phyloP scores from a whole-genome alignment of 1,140 invertebrate genomes.

The Hestina assimilis region DNA sequence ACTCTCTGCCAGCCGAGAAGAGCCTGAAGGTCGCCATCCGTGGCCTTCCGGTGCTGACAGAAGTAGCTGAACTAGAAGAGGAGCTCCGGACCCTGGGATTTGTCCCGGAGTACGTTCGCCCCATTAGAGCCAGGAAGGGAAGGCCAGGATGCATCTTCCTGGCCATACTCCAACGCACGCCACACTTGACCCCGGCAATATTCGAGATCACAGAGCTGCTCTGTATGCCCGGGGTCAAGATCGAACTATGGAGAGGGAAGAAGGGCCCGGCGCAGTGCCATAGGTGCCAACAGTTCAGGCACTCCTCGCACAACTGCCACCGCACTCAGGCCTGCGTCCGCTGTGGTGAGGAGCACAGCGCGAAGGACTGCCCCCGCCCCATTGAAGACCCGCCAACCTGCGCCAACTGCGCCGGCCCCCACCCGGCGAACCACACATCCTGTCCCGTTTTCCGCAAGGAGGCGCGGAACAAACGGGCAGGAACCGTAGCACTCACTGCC shows the following conservation, averaged over 20 bases:
- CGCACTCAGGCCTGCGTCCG: not conserved
- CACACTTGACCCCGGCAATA: not conserved
- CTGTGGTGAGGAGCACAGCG: not conserved
- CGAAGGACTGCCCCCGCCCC: not conserved
- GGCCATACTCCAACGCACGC: no score
- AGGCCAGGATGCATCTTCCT: no score
- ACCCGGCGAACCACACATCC: not conserved
- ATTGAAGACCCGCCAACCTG: not conserved
- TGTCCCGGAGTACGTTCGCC: no score
- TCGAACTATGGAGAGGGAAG: conserved; percentile 3
- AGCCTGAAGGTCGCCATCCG: no score
- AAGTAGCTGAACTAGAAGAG: no score
- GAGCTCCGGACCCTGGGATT: no score
- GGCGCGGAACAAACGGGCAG: not conserved
- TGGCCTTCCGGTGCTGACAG: no score
- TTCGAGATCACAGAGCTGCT: not conserved
- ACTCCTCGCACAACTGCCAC: not conserved
- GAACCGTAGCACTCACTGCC: not conserved
- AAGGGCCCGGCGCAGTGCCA: conserved; percentile 8
- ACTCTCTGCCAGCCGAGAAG: no score
- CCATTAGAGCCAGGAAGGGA: no score
- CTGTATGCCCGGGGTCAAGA: not conserved
- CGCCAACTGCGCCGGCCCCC: conserved; percentile 4
- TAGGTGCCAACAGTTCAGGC: conserved; percentile 7
- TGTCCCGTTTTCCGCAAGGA: not conserved